These are phyloP conservation scores for Benthosema pterotum DNA, from an alignment of 2,797 vertebrate species.

Conservation along the genomic window DNA sequence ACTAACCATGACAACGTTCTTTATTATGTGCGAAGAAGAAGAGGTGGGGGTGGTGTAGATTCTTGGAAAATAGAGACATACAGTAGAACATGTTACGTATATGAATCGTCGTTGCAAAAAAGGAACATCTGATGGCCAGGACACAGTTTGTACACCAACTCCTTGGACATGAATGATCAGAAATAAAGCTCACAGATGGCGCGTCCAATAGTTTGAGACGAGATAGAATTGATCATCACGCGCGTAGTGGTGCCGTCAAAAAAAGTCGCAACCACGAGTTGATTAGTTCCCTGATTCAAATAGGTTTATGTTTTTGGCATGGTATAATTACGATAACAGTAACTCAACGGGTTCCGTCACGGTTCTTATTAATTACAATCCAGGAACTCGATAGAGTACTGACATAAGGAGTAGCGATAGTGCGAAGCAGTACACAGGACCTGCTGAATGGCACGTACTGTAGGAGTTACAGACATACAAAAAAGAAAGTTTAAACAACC, in stretches of 20 bases:
- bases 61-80: not conserved
- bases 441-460: constrained; percentile 63
- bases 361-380: constrained; percentile 6
- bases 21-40: no score
- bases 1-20: no score
- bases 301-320: constrained; percentile 40
- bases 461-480: constrained; percentile 27
- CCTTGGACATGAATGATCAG: not conserved
- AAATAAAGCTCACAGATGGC: constrained; percentile 23
- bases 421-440: not conserved
- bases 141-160: constrained; percentile 7
- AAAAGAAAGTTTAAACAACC: constrained; percentile 45
- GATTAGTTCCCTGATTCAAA: constrained; percentile 5
- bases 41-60: no score
- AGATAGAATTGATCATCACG: constrained; percentile 44
- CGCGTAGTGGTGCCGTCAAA: constrained; percentile 36
- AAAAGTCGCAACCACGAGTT: constrained; percentile 9
- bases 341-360: constrained; percentile 16
- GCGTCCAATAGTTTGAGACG: not conserved
- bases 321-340: constrained; percentile 1
- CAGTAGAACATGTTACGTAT: constrained; percentile 12
- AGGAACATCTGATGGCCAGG: no score
- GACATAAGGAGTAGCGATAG: constrained; percentile 34
- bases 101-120: not conserved
- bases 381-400: constrained; percentile 13